Conservation (phyloP, 2,113 vertebrate species). For the Heloderma charlesbogerti region DNA sequence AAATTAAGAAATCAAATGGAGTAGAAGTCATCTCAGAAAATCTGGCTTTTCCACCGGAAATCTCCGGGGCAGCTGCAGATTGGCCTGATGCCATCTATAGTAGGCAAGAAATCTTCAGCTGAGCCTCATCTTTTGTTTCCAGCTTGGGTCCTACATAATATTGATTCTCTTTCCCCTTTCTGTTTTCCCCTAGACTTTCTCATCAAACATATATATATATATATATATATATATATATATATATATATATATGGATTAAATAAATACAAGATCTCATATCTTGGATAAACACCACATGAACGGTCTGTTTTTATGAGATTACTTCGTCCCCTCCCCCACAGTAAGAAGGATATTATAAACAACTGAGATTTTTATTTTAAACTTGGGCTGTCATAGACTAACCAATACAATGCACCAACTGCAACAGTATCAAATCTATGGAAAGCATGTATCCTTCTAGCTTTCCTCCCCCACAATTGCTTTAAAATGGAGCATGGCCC, state of each 20-base stretch:
- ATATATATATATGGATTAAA: no score
- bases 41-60: no score
- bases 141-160: accelerated
- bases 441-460: neutral
- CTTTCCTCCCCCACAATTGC: accelerated
- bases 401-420: neutral
- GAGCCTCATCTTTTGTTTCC: accelerated
- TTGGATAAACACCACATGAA: neutral
- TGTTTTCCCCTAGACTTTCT: neutral
- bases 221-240: no score
- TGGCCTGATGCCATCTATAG: no score
- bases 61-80: neutral
- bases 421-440: neutral
- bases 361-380: neutral
- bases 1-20: no score
- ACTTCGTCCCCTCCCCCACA: neutral
- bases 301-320: neutral
- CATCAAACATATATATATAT: accelerated
- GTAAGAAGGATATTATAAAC: neutral
- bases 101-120: neutral
- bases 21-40: no score
- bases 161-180: neutral
- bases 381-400: neutral
- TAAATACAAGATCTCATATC: neutral
- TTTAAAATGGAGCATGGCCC: accelerated